Conservation (phyloP, 1,140 invertebrate genomes). For the Drosophila pachea region DNA sequence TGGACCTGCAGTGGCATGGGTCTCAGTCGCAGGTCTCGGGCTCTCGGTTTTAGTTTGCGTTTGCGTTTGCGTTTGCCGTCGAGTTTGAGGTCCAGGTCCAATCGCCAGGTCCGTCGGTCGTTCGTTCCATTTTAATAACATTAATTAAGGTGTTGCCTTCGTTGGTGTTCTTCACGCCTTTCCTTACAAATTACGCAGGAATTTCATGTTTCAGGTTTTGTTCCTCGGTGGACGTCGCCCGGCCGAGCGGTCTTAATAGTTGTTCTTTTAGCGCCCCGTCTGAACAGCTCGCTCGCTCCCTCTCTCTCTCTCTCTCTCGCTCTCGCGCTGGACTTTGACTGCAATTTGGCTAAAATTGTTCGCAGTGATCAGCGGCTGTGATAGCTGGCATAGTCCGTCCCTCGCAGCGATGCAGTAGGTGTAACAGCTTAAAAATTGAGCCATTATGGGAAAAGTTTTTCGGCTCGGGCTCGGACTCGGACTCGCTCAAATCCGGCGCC, state of each 20-base stretch:
- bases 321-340: conserved; percentile 13
- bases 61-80: conserved; percentile 26
- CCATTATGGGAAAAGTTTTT: conserved; percentile 47
- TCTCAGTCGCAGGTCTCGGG: conserved; percentile 20
- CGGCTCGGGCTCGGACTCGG: conserved; percentile 1
- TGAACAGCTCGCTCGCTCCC: conserved; percentile 7
- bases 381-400: conserved; percentile 33
- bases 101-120: conserved; percentile 57
- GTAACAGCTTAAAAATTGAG: conserved; percentile 51
- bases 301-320: conserved; percentile 5
- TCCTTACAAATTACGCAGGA: conserved; percentile 79
- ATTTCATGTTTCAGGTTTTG: conserved; percentile 78
- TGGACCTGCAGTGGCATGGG: conserved; percentile 37
- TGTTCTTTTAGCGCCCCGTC: conserved; percentile 49
- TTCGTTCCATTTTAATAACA: conserved; percentile 79
- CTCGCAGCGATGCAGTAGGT: conserved; percentile 30
- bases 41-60: conserved; percentile 36
- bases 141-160: conserved; percentile 79
- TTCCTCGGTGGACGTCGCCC: conserved; percentile 44
- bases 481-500: conserved; percentile 35
- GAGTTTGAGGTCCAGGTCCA: conserved; percentile 44
- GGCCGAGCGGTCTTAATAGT: conserved; percentile 66
- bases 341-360: conserved; percentile 57
- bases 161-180: conserved; percentile 79
- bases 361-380: conserved; percentile 35